Conservation (phyloP, 2,888 invertebrate species). For the Pandemis heparana region DNA sequence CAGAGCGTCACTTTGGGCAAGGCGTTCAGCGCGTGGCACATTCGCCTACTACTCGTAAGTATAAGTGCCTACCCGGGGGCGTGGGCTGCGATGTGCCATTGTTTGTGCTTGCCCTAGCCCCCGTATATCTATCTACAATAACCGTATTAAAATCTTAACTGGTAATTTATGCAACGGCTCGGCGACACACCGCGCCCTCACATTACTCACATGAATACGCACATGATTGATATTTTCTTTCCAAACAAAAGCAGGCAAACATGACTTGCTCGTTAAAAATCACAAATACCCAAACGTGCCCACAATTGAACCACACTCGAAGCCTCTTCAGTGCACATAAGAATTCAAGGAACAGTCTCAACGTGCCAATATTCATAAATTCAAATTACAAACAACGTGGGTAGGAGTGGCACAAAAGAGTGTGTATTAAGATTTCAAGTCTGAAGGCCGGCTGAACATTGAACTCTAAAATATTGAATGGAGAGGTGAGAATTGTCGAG, state of each 20-base stretch:
- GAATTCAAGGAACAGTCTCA: constrained; percentile 56
- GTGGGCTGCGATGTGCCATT: constrained; percentile 44
- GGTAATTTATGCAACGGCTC: constrained; percentile 60
- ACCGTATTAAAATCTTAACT: constrained; percentile 60
- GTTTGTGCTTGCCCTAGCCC: constrained; percentile 56
- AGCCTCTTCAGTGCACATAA: constrained; percentile 52
- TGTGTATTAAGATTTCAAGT: constrained; percentile 67
- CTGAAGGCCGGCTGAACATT: constrained; percentile 52
- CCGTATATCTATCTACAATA: constrained; percentile 51
- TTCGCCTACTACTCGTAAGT: constrained; percentile 13
- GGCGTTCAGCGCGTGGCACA: constrained; percentile 1
- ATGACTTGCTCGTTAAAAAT: constrained; percentile 40
- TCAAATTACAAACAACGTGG: constrained; percentile 55
- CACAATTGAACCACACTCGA: constrained; percentile 48
- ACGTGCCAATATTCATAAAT: constrained; percentile 62
- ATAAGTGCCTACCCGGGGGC: constrained; percentile 1
- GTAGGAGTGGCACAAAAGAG: constrained; percentile 59
- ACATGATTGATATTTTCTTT: constrained; percentile 31
- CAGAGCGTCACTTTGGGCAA: constrained; percentile 1
- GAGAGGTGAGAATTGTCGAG: constrained; percentile 54
- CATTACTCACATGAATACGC: constrained; percentile 23
- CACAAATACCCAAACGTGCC: constrained; percentile 51
- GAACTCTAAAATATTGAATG: constrained; percentile 50
- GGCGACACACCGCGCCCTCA: constrained; percentile 44
- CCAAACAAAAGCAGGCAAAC: constrained; percentile 19